phyloP scores from a whole-genome alignment of 1,140 invertebrate species.

The Rhopalosiphum padi region DNA sequence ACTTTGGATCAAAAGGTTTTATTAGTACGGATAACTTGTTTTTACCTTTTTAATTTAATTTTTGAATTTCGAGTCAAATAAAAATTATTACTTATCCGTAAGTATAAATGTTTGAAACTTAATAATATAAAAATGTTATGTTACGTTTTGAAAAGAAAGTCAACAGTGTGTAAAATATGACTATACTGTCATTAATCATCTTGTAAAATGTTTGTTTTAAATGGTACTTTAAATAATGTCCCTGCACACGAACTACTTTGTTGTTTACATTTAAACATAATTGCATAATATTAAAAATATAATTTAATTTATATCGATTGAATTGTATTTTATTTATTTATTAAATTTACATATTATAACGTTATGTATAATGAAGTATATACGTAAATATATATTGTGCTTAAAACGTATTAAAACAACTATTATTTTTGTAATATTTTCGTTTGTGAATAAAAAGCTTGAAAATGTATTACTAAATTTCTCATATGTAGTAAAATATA shows the following conservation, averaged over 20 bases:
- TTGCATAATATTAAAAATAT: background rate
- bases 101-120: background rate
- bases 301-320: background rate
- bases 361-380: too few relatives aligned
- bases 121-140: background rate
- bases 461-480: too few relatives aligned
- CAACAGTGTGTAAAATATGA: background rate
- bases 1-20: background rate
- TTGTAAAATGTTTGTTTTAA: background rate
- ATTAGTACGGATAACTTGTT: background rate
- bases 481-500: too few relatives aligned
- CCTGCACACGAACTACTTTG: background rate
- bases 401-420: too few relatives aligned
- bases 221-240: background rate
- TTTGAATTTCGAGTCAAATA: background rate
- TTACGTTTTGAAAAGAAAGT: background rate
- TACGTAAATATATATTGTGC: too few relatives aligned
- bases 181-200: background rate
- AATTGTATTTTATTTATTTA: background rate
- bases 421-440: too few relatives aligned
- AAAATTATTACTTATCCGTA: background rate
- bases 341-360: background rate
- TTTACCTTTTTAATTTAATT: background rate
- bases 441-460: too few relatives aligned
- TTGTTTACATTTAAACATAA: background rate